Evolutionary conservation across 23 tunicate genomes (phyloP).

Genomic region (Halocynthia aurantium): DNA sequence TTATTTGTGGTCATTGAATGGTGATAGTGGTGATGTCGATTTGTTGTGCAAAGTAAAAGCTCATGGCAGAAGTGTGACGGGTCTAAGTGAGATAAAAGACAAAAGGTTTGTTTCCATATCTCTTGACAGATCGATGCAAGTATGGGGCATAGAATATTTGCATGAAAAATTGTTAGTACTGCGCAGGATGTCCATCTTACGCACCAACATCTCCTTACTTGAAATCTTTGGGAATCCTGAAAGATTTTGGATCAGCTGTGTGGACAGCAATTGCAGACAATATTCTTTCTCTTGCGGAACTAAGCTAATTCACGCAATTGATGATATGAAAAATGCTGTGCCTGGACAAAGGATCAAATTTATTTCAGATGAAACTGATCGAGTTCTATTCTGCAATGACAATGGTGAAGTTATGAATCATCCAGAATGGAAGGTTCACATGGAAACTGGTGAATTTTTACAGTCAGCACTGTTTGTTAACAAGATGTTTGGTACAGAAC

Average conservation of each 20-base stretch:
- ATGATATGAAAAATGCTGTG: too few relatives aligned
- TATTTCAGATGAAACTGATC: neutral
- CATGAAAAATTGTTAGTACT: neutral
- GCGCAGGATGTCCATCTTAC: neutral
- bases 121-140: neutral
- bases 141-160: neutral
- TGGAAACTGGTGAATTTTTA: neutral
- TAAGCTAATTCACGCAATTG: too few relatives aligned
- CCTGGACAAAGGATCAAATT: neutral
- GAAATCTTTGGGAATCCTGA: neutral
- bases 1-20: constrained; percentile 13
- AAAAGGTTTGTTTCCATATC: constrained; percentile 6
- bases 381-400: neutral
- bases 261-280: neutral
- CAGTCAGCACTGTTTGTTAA: neutral
- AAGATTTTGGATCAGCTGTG: neutral
- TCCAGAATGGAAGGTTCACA: neutral
- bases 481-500: neutral
- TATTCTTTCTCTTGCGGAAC: too few relatives aligned
- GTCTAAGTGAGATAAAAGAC: neutral
- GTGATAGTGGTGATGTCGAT: neutral
- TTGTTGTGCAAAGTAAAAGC: constrained; percentile 12
- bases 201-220: neutral
- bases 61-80: constrained; percentile 12
- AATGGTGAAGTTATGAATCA: neutral